phyloP scores from a whole-genome alignment of 2,888 invertebrate species.

The Acrobasis suavella region DNA sequence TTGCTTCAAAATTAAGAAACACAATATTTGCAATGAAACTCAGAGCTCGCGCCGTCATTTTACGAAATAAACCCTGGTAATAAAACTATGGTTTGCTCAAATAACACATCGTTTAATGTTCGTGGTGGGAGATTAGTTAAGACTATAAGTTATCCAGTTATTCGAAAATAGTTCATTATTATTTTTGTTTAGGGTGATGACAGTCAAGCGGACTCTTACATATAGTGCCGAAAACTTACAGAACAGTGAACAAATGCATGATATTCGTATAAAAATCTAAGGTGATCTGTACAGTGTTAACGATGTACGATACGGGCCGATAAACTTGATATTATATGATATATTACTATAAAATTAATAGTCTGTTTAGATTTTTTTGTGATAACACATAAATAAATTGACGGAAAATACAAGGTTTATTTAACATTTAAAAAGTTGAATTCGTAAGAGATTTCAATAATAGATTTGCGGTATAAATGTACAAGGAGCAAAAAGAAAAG shows the following conservation, averaged over 20 bases:
- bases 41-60: too few species aligned
- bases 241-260: slow-evolving; percentile 15
- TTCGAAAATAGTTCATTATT: not conserved
- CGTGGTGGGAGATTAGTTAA: not conserved
- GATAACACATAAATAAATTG: too few species aligned
- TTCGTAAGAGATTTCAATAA: too few species aligned
- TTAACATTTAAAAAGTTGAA: too few species aligned
- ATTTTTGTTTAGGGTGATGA: not conserved
- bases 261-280: slow-evolving; percentile 16
- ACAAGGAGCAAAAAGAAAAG: too few species aligned
- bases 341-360: not conserved
- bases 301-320: slow-evolving; percentile 1
- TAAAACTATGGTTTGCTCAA: too few species aligned
- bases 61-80: too few species aligned
- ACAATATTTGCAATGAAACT: too few species aligned
- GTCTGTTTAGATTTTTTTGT: not conserved
- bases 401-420: too few species aligned
- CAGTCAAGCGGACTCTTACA: not conserved
- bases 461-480: too few species aligned
- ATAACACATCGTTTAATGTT: too few species aligned
- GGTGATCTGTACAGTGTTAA: slow-evolving; percentile 11
- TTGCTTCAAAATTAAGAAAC: too few species aligned
- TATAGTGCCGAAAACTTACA: not conserved
- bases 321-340: slow-evolving; percentile 12
- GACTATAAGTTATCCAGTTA: not conserved